A percentile compares a stretch with the other conserved stretches of the same genome.
Conservation (phyloP, 2,888 invertebrate genomes). For the Villa cingulata region DNA sequence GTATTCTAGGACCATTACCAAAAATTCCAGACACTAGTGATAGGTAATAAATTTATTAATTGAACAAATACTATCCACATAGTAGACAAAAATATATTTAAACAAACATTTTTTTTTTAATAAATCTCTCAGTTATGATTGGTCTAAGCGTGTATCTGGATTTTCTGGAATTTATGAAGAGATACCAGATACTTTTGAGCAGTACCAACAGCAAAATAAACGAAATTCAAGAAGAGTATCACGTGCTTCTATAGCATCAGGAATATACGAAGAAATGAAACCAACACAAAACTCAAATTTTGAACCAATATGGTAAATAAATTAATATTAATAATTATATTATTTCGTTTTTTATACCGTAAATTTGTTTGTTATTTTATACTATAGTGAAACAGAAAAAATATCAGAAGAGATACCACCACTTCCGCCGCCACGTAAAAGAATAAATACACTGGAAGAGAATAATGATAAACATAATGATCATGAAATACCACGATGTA, state of each 20-base stretch:
- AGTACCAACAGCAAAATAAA: conserved; percentile 11
- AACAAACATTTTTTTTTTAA: neutral
- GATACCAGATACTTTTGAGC: conserved; percentile 23
- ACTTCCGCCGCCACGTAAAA: conserved; percentile 30
- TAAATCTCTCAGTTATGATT: conserved; percentile 14
- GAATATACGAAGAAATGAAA: conserved; percentile 37
- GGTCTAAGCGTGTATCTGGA: conserved; percentile 25
- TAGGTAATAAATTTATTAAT: too few relatives aligned
- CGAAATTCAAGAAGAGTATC: conserved; percentile 21
- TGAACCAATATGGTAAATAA: conserved; percentile 16
- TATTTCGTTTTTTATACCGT: too few relatives aligned
- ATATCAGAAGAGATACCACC: conserved; percentile 21
- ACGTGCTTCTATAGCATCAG: conserved; percentile 31
- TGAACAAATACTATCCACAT: neutral
- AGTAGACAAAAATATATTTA: neutral
- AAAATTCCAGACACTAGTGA: conserved; percentile 26
- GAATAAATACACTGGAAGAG: conserved; percentile 33
- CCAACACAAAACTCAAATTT: conserved; percentile 19
- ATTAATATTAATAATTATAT: too few relatives aligned
- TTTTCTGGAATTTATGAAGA: conserved; percentile 36
- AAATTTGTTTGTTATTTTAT: too few relatives aligned
- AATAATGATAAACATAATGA: conserved; percentile 18
- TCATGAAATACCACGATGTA: conserved; percentile 27
- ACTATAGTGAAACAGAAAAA: conserved; percentile 3
- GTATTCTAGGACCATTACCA: conserved; percentile 30